phyloP scores from a whole-genome alignment of 64 coral and sea anemone genomes.

The Catalaphyllia jardinei region DNA sequence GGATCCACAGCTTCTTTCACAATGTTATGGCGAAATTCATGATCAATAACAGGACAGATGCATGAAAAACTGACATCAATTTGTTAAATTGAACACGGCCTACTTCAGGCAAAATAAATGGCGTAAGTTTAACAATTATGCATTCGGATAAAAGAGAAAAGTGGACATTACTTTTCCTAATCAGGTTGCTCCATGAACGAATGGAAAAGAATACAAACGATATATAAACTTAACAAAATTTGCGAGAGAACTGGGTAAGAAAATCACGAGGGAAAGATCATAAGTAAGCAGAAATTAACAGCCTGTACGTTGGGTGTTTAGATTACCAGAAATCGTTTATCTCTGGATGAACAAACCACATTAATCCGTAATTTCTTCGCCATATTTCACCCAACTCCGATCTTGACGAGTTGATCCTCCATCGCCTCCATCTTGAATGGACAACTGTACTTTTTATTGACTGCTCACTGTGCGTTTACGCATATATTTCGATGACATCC shows the following conservation, averaged over 20 bases:
- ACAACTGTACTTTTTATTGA: not conserved
- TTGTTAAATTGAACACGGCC: too few species aligned
- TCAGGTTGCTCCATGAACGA: too few species aligned
- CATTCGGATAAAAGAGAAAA: too few species aligned
- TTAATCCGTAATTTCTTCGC: slow-evolving; percentile 74
- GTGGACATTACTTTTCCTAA: too few species aligned
- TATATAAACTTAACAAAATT: too few species aligned
- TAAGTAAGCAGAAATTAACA: not conserved
- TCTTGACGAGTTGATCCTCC: slow-evolving; percentile 32
- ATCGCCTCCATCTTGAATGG: slow-evolving; percentile 78
- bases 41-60: too few species aligned
- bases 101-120: too few species aligned
- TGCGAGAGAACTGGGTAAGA: not conserved
- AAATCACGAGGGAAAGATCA: not conserved
- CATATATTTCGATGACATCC: not conserved
- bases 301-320: not conserved
- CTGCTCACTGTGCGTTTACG: not conserved
- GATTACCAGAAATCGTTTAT: slow-evolving; percentile 82
- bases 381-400: slow-evolving; percentile 56
- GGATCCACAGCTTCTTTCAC: too few species aligned
- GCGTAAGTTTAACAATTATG: too few species aligned
- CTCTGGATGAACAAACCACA: slow-evolving; percentile 84
- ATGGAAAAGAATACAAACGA: too few species aligned
- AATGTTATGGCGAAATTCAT: too few species aligned
- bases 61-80: too few species aligned